Base-by-base conservation (phyloP, 2,888 invertebrate species). In the Volucella inanis region DNA sequence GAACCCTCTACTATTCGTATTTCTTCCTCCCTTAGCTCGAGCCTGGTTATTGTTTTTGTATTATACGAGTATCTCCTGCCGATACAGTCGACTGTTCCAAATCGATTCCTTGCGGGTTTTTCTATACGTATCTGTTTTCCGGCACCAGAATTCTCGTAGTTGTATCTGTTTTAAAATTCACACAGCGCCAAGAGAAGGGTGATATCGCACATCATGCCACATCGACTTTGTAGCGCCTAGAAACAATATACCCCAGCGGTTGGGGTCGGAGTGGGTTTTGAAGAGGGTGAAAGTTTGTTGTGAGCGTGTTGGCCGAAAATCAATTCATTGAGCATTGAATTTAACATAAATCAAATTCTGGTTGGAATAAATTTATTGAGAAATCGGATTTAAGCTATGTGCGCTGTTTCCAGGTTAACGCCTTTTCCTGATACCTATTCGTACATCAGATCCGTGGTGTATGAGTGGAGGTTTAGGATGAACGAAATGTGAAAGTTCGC, bases 301-400 rank as follows among this genome's bases (percentile, higher is more conserved):
- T 9, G 15, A 22, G 12, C 6, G 47, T 14, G 55, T 22, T 64
- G 72, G 59, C 49, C 61, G 67, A 67, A 71, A 85, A 85, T 85
- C 84, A 85, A 80, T 85, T 85, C 80, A 76, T 67, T 76, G 80
- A 85, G 76, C 71, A 80, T 57, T 80, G 76, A 85, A 67, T 85
- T 85, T 85, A 76, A 80, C 84, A 85, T 85, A 85, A 85, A 85
- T 85, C 84, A 85, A 80, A 71, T 76, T 68, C 75, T 67, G 76
- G 71, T 52, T 31, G 61, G 80, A 80, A 80, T 85, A 76, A 61
- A 84, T 85, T 85, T 85, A 76, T 67, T 71, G 62, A 61, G 14
- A 57, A 85, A 85, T 72, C 76, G 71, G 75, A 85, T 80, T 76
- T 80, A 61, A 67, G 75, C 57, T 79, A 11, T 72, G 72, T 54